phyloP scores from a whole-genome alignment of 2,888 invertebrate species.

The Tenthredo livida region DNA sequence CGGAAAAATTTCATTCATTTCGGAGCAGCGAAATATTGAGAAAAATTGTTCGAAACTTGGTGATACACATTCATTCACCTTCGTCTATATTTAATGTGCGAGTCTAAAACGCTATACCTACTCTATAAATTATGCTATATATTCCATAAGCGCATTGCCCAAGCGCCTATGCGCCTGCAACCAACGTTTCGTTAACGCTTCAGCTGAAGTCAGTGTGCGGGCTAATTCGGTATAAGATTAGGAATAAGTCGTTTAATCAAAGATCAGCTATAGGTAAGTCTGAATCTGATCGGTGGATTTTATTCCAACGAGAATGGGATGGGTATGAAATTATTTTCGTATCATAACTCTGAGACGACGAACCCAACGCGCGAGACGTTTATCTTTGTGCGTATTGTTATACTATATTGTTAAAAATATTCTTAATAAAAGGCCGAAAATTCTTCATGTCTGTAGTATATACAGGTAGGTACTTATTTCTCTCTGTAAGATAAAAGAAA shows the following conservation, averaged over 20 bases:
- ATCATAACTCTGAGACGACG: background rate
- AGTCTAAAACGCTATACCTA: background rate
- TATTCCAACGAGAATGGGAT: background rate
- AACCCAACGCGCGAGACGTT: background rate
- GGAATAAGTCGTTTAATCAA: background rate
- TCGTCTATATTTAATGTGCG: no score
- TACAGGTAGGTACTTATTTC: background rate
- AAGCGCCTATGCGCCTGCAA: background rate
- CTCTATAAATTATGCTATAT: background rate
- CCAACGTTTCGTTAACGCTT: background rate
- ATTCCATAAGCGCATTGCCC: background rate
- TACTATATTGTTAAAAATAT: background rate
- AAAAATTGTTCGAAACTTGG: no score
- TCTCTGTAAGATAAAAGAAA: background rate
- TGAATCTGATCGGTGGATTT: background rate
- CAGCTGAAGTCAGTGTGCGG: background rate
- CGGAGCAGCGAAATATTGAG: no score
- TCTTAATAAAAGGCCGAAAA: background rate
- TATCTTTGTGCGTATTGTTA: background rate
- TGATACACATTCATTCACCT: no score
- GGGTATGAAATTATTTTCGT: background rate
- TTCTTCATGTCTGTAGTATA: background rate
- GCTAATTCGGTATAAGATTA: background rate
- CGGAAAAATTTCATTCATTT: no score
- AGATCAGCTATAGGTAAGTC: background rate